These are phyloP conservation scores for Oxyruncus cristatus DNA, from an alignment of 2,113 vertebrate species.

Conservation along the genomic window DNA sequence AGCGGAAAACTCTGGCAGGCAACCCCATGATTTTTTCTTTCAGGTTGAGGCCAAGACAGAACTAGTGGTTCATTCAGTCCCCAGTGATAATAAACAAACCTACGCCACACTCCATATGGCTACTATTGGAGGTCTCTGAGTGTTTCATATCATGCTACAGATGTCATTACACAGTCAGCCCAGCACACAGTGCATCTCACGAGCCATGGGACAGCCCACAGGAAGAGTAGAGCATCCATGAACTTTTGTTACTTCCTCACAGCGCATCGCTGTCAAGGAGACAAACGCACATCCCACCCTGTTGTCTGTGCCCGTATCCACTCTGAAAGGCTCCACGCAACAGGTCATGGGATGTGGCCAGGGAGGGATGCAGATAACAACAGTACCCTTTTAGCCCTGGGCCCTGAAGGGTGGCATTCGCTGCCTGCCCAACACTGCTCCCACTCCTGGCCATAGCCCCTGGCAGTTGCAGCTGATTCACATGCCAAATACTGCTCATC, in stretches of 20 bases:
- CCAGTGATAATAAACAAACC: background rate
- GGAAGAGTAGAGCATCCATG: background rate
- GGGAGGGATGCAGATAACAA: background rate
- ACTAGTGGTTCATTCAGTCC: background rate
- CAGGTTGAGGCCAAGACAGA: background rate
- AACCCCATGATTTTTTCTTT: background rate
- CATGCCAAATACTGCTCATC: rapidly evolving
- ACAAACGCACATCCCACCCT: rapidly evolving
- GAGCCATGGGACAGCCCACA: background rate
- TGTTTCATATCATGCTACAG: background rate
- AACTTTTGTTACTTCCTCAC: background rate
- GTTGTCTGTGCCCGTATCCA: background rate
- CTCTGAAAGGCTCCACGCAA: background rate
- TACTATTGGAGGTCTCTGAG: background rate
- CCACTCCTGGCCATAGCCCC: rapidly evolving
- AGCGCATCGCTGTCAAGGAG: background rate
- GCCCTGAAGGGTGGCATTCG: slow-evolving; percentile 21
- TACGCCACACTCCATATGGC: rapidly evolving
- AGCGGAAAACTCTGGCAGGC: background rate
- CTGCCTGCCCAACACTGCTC: background rate
- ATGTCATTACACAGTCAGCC: background rate
- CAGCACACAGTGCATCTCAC: rapidly evolving
- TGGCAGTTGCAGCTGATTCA: rapidly evolving
- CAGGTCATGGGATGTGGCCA: background rate
- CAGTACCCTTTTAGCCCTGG: background rate